Conservation (phyloP, 2,797 vertebrate genomes). For the Paratrypauchen microcephalus region DNA sequence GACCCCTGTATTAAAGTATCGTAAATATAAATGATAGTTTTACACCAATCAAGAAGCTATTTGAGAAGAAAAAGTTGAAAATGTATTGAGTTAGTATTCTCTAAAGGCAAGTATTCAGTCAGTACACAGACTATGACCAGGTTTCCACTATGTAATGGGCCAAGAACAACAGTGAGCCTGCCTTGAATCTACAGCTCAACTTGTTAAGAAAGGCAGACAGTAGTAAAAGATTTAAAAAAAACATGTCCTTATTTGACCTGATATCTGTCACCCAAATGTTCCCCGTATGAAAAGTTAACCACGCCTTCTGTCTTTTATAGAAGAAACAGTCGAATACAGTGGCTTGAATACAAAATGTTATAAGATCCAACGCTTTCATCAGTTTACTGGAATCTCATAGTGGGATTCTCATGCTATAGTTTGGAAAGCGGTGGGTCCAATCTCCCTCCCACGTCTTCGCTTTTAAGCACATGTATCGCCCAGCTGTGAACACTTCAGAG, state of each 20-base stretch:
- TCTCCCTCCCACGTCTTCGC: constrained; percentile 11
- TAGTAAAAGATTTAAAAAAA: constrained; percentile 29
- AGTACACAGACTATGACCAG: constrained; percentile 47
- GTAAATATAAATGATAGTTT: too few relatives aligned
- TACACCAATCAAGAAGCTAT: too few relatives aligned
- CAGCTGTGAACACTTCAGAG: constrained; percentile 58
- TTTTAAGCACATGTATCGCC: constrained; percentile 39
- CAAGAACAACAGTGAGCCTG: constrained; percentile 61
- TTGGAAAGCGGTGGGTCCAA: constrained; percentile 10
- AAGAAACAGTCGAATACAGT: constrained; percentile 13
- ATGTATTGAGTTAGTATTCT: constrained; percentile 34
- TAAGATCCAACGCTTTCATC: not conserved
- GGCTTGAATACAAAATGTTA: not conserved
- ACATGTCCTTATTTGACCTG: constrained; percentile 36
- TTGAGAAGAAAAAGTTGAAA: too few relatives aligned
- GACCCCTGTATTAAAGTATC: too few relatives aligned
- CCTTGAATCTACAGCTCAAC: constrained; percentile 46
- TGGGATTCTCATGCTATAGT: constrained; percentile 5
- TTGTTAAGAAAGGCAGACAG: constrained; percentile 30
- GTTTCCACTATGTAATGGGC: constrained; percentile 60
- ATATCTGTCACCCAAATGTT: constrained; percentile 43
- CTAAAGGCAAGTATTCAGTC: constrained; percentile 60
- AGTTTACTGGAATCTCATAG: not conserved
- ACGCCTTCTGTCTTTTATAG: constrained; percentile 13
- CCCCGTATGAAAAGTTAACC: constrained; percentile 21